Percentiles rank a stretch among this genome's conserved stretches.
Evolutionary conservation across 2,113 vertebrate genomes (phyloP).

Genomic region (Catharus minimus): DNA sequence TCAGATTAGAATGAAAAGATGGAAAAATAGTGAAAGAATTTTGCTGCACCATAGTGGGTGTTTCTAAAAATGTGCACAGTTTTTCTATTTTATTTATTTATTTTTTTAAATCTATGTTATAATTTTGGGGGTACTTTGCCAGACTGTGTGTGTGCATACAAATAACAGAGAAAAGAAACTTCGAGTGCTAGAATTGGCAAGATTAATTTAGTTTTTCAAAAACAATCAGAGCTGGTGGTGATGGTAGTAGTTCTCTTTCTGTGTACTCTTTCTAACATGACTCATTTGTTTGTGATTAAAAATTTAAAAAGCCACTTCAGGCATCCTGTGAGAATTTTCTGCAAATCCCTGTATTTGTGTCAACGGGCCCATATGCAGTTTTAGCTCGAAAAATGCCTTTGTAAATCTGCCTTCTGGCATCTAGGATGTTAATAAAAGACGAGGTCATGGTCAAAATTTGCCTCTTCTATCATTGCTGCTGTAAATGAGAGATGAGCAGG

Average conservation of each 20-base stretch:
- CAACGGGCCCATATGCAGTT: not conserved
- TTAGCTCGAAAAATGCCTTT: not conserved
- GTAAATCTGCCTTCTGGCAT: not conserved
- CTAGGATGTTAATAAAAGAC: not conserved
- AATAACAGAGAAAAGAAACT: not conserved
- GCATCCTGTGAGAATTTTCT: not conserved
- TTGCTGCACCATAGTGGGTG: not conserved
- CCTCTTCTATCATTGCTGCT: not conserved
- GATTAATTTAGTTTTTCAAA: not conserved
- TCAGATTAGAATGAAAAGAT: not conserved
- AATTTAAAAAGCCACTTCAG: constrained; percentile 12
- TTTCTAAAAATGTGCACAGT: not conserved
- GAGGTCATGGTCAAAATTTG: not conserved
- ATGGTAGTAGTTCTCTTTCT: not conserved
- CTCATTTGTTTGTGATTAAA: constrained; percentile 46
- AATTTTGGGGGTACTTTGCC: not conserved
- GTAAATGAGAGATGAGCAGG: not conserved
- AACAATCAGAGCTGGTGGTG: not conserved
- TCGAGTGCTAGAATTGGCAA: not conserved
- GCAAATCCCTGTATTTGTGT: constrained; percentile 1
- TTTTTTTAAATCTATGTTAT: not conserved
- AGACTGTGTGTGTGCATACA: not conserved
- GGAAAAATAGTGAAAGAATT: not conserved
- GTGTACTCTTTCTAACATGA: not conserved
- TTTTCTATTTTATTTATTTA: not conserved